phyloP scores from a whole-genome alignment of 2,888 invertebrate genomes.

The Pelosia muscerda region DNA sequence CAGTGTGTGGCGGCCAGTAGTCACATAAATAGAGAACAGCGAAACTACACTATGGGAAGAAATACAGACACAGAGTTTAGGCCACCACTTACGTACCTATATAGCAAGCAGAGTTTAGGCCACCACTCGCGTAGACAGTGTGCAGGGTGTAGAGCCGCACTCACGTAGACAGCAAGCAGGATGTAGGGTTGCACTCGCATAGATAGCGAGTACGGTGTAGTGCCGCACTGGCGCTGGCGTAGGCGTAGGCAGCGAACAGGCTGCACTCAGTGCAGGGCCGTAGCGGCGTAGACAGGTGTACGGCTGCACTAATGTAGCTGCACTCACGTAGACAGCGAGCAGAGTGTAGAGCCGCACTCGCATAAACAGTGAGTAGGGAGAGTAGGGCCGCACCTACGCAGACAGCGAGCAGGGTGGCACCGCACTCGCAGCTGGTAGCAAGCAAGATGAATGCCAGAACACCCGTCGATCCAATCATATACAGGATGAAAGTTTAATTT shows the following conservation, averaged over 20 bases:
- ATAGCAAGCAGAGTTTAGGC: neutral
- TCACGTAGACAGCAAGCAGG: slow-evolving; percentile 8
- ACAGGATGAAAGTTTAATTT: neutral
- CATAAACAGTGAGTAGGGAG: neutral
- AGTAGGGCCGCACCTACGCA: neutral
- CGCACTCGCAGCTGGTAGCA: neutral
- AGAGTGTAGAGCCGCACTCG: neutral
- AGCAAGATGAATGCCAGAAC: neutral
- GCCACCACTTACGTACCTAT: no score
- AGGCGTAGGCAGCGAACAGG: neutral
- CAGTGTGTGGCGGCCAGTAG: neutral
- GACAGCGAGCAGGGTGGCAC: neutral
- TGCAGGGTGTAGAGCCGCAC: neutral
- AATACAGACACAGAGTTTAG: no score
- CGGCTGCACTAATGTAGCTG: neutral
- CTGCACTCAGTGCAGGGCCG: neutral
- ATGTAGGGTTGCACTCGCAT: neutral
- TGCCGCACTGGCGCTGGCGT: neutral
- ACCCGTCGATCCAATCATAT: no score
- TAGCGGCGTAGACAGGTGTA: neutral
- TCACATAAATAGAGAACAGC: no score
- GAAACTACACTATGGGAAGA: no score
- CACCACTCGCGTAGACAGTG: slow-evolving; percentile 2
- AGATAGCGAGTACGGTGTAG: neutral
- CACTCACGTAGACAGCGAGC: neutral